Base-by-base conservation (phyloP, 1,140 invertebrate genomes). In the Dermatophagoides farinae region DNA sequence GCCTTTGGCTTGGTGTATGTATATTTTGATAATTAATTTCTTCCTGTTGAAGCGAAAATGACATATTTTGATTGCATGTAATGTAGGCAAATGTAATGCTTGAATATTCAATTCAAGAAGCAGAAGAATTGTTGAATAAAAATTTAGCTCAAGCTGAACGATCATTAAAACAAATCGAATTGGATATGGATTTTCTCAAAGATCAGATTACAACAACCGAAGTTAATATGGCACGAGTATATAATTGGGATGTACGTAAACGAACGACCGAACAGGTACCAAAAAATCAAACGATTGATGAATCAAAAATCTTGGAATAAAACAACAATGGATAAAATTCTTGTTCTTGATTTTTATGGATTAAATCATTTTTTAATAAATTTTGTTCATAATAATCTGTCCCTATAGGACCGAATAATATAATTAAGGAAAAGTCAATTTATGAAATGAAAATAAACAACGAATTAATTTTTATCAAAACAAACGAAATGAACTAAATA, bases 131-230 rank as follows among this genome's bases (percentile, higher is more conserved):
- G 40, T 75, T 98, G 20, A 78, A 78, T 57, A 88, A 88, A 70
- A 97, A 97, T 72, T 82, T 91, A 69, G 79, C 80, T 61, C 82
- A 83, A 49, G 90, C 92, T 0, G 84, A 83, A 65, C 83, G 81
- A 71, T 89, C 86, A 74, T 75, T 93, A 53, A 77, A 75, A 60
- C 82, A 82, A 72, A 81, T 95, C 39, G 87, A 91, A 66, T 81
- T 89, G 69, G 90, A 97, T 76, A 78, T 97, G 63, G 86, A 89
- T 71, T 92, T 88, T 73, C 75, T 88, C 59, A 68, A 88, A 68
- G 92, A 97, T 79, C 93, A 97, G 74, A 86, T 90, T 69, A 97
- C 93, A 9, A 97, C 91, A 11, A 90, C 88, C 51, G 92, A 98
- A 82, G 93, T 98, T 61, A 62, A 69, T 57, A 93, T 96, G 86